These are phyloP conservation scores for Misgurnus anguillicaudatus DNA, from an alignment of 2,113 vertebrate genomes.

Conservation along the genomic window DNA sequence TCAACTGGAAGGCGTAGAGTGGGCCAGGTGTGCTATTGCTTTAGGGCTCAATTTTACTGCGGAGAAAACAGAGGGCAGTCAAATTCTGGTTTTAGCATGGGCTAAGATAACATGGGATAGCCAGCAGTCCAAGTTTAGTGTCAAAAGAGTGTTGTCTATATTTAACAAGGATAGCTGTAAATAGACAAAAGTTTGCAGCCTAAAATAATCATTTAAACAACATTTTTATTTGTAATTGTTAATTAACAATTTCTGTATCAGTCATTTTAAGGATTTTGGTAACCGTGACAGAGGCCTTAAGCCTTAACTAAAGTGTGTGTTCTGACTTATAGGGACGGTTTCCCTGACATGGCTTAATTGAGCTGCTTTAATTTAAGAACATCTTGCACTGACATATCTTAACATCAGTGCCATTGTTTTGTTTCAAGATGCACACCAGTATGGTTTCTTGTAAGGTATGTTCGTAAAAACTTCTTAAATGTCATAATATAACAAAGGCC, in stretches of 20 bases:
- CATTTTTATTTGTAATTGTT: not conserved
- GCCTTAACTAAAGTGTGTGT: not conserved
- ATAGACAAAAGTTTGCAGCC: not conserved
- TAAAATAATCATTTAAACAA: not conserved
- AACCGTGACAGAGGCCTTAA: not conserved
- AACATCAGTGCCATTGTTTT: too few species aligned
- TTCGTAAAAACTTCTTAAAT: too few species aligned
- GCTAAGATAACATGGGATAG: not conserved
- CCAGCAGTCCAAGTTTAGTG: not conserved
- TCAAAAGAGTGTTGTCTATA: not conserved
- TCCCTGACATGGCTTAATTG: too few species aligned
- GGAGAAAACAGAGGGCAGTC: not conserved
- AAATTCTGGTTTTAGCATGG: not conserved
- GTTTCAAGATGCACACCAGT: too few species aligned
- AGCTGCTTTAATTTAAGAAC: too few species aligned
- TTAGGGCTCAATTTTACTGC: not conserved
- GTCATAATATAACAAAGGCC: too few species aligned
- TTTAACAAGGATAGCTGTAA: not conserved
- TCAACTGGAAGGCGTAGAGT: slow-evolving; percentile 20
- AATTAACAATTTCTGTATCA: not conserved
- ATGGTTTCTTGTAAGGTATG: too few species aligned
- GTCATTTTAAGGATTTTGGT: not conserved
- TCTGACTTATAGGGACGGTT: too few species aligned
- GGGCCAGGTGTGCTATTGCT: slow-evolving; percentile 40
- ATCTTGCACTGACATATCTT: too few species aligned